These are phyloP conservation scores for Hepsetus odoe DNA, from an alignment of 2,113 vertebrate species.

Conservation along the genomic window DNA sequence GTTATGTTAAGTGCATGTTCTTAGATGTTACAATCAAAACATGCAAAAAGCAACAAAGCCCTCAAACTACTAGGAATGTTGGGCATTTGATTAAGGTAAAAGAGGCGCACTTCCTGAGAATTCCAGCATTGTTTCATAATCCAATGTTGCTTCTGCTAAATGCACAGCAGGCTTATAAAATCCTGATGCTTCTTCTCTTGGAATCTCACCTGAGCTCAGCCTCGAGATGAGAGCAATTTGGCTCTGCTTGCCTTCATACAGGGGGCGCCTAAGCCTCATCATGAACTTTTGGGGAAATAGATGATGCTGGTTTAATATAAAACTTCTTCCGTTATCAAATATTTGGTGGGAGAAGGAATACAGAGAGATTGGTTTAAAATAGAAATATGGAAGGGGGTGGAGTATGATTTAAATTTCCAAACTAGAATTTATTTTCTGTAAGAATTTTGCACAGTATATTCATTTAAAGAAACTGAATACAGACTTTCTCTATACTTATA, in stretches of 20 bases:
- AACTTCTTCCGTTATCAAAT: conserved; percentile 18
- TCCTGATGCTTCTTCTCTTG: conserved; percentile 21
- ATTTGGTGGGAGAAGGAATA: conserved; percentile 40
- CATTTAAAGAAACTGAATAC: not conserved
- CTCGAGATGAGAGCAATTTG: conserved; percentile 73
- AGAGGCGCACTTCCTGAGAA: conserved; percentile 56
- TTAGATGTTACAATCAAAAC: no score
- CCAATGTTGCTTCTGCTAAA: conserved; percentile 52
- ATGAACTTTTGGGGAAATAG: conserved; percentile 43
- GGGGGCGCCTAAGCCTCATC: conserved; percentile 59
- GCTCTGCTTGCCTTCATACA: conserved; percentile 65
- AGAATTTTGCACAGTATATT: not conserved
- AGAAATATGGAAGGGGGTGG: conserved; percentile 60
- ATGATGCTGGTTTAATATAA: conserved; percentile 17
- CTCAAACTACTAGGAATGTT: no score
- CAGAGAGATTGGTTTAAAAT: conserved; percentile 32
- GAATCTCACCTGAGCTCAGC: conserved; percentile 57
- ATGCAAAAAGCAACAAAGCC: no score
- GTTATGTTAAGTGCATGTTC: no score
- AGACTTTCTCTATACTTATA: no score
- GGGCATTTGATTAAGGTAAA: not conserved
- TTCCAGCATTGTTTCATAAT: conserved; percentile 46
- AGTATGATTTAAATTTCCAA: conserved; percentile 54
- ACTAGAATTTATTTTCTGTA: not conserved
- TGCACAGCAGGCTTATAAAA: conserved; percentile 68